Evolutionary conservation across 37 sponge, comb jelly and placozoan species (phyloP).

Genomic region (Halisarca cf. caerulea): DNA sequence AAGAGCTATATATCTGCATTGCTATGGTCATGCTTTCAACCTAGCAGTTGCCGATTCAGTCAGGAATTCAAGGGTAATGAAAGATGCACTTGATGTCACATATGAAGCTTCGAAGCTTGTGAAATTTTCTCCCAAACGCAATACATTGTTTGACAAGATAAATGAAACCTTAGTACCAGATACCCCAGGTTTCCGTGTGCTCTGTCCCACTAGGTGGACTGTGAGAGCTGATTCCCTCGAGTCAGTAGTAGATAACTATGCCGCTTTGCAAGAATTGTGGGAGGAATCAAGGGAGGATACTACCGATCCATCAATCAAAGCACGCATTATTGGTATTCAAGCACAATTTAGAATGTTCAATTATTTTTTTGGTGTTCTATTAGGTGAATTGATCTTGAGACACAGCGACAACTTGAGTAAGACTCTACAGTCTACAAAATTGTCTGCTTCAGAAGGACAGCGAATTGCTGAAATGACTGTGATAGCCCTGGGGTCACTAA

Average conservation of each 20-base stretch:
- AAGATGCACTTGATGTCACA: constrained; percentile 39
- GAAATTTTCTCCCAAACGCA: constrained; percentile 26
- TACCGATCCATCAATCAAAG: constrained; percentile 27
- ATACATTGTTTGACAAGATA: background rate
- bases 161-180: background rate
- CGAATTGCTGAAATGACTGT: constrained; percentile 56
- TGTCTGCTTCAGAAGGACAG: constrained; percentile 65
- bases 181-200: constrained; percentile 21
- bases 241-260: constrained; percentile 31
- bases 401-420: constrained; percentile 64
- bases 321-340: constrained; percentile 28
- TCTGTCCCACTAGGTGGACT: constrained; percentile 41
- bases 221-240: constrained; percentile 13
- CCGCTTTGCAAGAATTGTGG: constrained; percentile 23
- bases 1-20: constrained; percentile 37
- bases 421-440: constrained; percentile 39
- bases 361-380: constrained; percentile 43
- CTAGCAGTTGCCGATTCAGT: constrained; percentile 35
- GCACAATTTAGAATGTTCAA: constrained; percentile 23
- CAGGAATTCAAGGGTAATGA: constrained; percentile 30
- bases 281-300: constrained; percentile 3
- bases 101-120: constrained; percentile 34
- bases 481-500: constrained; percentile 42
- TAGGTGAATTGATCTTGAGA: constrained; percentile 56
- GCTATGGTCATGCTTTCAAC: constrained; percentile 46